Evolutionary conservation across 2,113 vertebrate genomes (phyloP), one percentile per base, ranked within the genome.

Genomic region (Rhinoptilus africanus): DNA sequence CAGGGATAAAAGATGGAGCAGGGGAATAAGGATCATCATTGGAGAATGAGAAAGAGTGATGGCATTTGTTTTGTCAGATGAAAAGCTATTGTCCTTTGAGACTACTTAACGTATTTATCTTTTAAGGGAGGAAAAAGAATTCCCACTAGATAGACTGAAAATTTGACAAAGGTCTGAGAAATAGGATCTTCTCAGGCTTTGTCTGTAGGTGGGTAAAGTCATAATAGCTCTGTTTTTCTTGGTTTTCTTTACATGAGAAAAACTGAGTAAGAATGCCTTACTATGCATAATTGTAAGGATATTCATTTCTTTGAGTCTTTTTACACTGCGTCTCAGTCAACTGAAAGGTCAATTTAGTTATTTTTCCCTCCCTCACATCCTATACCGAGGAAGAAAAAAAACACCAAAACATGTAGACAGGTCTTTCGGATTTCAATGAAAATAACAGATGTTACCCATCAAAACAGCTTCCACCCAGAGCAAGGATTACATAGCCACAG

Each of bases 161-260:
- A 97, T 91, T 71, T 80, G 91, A 97, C 85, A 92, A 91, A 95
- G 85, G 97, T 96, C 97, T 98, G 97, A 98, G 98, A 98, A 98
- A 98, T 96, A 93, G 74, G 78, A 97, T 90, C 95, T 98, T 98
- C 97, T 97, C 97, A 98, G 94, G 97, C 97, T 97, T 97, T 93
- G 85, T 97, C 97, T 88, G 97, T 98, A 97, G 96, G 96, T 97
- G 89, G 97, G 95, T 95, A 97, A 97, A 97, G 88, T 93, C 95
- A 96, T 89, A 94, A 96, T 91, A 97, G 92, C 89, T 97, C 67
- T 97, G 96, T 97, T 98, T 97, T 97, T 97, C 95, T 98, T 98
- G 97, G 96, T 96, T 98, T 98, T 97, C 97, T 97, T 98, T 98
- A 95, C 96, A 98, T 98, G 98, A 97, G 97, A 97, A 97, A 98